Conservation (phyloP, 2,113 vertebrate species). For the Anguilla japonica region DNA sequence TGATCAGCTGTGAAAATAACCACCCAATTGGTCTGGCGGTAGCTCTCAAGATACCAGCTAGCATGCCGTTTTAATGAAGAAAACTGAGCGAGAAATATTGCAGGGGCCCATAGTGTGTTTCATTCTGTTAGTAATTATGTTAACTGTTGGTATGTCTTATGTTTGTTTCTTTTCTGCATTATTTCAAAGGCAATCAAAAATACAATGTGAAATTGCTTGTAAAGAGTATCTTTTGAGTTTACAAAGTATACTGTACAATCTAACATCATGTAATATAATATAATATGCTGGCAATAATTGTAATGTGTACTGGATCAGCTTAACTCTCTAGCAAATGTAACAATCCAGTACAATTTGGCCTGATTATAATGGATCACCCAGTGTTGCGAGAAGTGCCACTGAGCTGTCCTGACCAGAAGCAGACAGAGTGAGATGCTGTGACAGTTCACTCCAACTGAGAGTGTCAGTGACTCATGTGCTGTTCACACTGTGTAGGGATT, state of each 20-base stretch:
- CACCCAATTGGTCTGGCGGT: not conserved
- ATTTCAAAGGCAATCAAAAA: not conserved
- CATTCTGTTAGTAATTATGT: not conserved
- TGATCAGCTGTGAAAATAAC: constrained; percentile 6
- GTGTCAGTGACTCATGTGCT: not conserved
- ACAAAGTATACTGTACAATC: not conserved
- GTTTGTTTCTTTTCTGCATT: not conserved
- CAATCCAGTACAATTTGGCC: not conserved
- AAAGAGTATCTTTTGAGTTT: not conserved
- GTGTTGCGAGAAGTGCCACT: not conserved
- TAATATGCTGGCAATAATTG: not conserved
- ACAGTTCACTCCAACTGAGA: not conserved
- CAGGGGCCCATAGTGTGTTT: not conserved
- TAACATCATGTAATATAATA: not conserved
- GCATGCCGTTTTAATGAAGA: not conserved
- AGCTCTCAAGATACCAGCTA: not conserved
- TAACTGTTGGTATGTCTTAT: not conserved
- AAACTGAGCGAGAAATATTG: not conserved
- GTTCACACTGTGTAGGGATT: not conserved
- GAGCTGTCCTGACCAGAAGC: not conserved
- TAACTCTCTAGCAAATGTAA: not conserved
- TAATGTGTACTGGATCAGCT: not conserved
- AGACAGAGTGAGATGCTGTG: not conserved
- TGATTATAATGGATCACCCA: not conserved
- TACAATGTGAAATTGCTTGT: not conserved